Evolutionary conservation across 2,113 vertebrate genomes (phyloP), one percentile per base, ranked within the genome.

Genomic region (Eidolon helvum): DNA sequence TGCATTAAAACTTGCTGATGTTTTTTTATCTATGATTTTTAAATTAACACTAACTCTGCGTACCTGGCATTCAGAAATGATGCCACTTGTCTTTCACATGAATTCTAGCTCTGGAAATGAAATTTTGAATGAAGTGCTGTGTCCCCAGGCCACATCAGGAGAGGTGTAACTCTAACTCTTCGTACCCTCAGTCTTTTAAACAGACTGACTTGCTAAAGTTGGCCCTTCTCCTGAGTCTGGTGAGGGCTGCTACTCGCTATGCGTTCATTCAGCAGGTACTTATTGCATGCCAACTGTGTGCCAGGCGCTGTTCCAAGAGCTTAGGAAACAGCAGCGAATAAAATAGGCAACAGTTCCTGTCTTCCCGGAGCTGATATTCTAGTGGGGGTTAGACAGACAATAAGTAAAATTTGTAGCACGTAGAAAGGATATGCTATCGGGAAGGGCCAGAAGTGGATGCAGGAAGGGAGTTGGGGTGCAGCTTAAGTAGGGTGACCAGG

Each of bases 21-120:
- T 91, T 78, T 86, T 22, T 7, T 26, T 66, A 10, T 26, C 40
- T 72, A 3, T 72, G 71, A 55, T 33, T 79, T 94, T 91, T 55
- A 78, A 83, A 33, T 71, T 30, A 10, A 40, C 6, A 30, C 19
- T 16, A 24, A 35, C 33, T 4, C 18, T 33, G 8, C 50, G 48
- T 74, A 8, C 33, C 10, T 91, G 84, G 4, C 38, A 18, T 30
- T 92, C 48, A 28, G 78, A 74, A 66, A 15, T 33, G 71, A 53
- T 55, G 63, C 24, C 30, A 0, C n/a, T 33, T 38, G 55, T 28
- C 45, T 50, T 57, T 85, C 71, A 38, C 21, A 24, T 43, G 3
- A 4, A 35, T 24, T 71, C 55, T 53, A 15, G 45, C 40, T 45
- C 21, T 65, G 45, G 61, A 55, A 66, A n/a, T 0, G 30, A 50